These are phyloP conservation scores for Manis crassicaudata DNA, from an alignment of 2,797 vertebrate species.

Conservation along the genomic window DNA sequence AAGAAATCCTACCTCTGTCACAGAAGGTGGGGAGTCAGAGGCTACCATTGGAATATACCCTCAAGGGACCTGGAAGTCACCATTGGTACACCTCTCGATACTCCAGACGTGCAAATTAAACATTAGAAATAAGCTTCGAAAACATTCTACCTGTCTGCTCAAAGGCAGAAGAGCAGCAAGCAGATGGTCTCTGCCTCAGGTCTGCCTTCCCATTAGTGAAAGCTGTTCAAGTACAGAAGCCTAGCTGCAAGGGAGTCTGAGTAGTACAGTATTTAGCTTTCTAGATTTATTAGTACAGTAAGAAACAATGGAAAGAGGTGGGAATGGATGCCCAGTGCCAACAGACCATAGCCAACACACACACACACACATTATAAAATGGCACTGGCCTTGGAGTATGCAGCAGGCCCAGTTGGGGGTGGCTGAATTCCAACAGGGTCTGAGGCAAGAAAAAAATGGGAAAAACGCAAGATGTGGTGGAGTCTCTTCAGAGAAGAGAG, in stretches of 20 bases:
- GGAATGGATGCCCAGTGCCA: background rate
- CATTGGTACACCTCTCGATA: background rate
- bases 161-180: background rate
- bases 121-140: background rate
- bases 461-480: background rate
- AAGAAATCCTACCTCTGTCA: background rate
- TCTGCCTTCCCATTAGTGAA: background rate
- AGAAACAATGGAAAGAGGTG: conserved; percentile 3
- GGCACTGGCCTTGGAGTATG: background rate
- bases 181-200: background rate
- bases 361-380: background rate
- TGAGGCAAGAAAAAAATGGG: background rate
- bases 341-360: background rate
- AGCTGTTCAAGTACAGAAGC: background rate
- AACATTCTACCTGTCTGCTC: background rate
- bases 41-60: background rate
- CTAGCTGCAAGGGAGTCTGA: background rate
- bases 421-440: background rate
- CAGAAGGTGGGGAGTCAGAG: background rate
- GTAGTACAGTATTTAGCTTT: background rate
- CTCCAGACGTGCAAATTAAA: background rate
- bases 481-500: conserved; percentile 10
- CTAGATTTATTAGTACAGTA: background rate
- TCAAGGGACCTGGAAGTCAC: background rate
- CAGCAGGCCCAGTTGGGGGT: background rate